Evolutionary conservation across 1,140 invertebrate genomes (phyloP).

Genomic region (Steinernema khuongi): DNA sequence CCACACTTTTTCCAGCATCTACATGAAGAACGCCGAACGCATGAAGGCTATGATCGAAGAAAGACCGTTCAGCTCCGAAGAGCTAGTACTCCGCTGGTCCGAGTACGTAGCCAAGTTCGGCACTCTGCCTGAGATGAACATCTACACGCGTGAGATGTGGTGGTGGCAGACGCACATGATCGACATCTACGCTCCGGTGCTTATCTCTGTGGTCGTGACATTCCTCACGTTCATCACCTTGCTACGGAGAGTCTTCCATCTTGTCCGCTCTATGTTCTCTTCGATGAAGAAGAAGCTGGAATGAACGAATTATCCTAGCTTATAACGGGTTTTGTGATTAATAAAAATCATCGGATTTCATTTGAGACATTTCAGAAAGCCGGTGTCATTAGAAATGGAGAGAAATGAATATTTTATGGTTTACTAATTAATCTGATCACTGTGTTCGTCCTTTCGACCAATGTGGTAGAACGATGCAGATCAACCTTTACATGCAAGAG

Average conservation of each 20-base stretch:
- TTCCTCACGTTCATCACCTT: not conserved
- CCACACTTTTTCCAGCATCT: not conserved
- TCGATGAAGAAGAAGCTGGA: not conserved
- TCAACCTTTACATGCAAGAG: no score
- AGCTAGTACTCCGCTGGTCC: not conserved
- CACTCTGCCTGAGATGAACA: slow-evolving; percentile 4
- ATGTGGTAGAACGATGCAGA: no score
- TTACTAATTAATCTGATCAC: no score
- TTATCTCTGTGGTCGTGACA: not conserved
- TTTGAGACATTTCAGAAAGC: no score
- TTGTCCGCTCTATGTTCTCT: not conserved
- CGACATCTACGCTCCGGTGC: not conserved
- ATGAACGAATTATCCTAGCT: no score
- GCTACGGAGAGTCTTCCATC: not conserved
- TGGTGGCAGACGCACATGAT: not conserved
- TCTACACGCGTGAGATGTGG: not conserved
- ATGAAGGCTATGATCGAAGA: not conserved
- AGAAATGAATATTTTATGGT: no score
- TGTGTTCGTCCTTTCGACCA: no score
- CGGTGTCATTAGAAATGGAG: no score
- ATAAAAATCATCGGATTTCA: no score
- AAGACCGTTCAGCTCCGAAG: not conserved
- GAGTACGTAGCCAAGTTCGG: slow-evolving; percentile 8
- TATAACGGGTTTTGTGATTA: no score
- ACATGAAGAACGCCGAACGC: not conserved